These are phyloP conservation scores for Cataglyphis cursor DNA, from an alignment of 2,888 invertebrate genomes.

Conservation along the genomic window DNA sequence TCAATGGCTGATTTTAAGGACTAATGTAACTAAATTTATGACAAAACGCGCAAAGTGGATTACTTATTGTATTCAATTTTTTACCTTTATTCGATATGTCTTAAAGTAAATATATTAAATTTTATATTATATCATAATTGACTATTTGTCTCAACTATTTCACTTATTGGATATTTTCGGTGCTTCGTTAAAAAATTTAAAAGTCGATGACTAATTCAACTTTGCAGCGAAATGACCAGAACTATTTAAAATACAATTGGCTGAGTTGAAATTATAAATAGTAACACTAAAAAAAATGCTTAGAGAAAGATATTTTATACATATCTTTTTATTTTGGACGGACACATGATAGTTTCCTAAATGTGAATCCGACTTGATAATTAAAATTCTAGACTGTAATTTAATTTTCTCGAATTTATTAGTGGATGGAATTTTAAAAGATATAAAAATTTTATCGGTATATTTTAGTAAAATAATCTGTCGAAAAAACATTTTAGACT, in stretches of 20 bases:
- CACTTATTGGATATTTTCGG: not conserved
- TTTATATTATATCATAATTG: not conserved
- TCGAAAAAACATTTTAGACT: not conserved
- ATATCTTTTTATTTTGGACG: not conserved
- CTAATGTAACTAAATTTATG: not conserved
- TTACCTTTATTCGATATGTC: not conserved
- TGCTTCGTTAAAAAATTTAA: not conserved
- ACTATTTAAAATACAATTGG: not conserved
- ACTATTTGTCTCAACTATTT: not conserved
- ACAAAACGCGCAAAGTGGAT: not conserved
- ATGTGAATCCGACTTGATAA: not conserved
- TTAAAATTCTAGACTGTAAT: not conserved
- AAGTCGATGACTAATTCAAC: not conserved
- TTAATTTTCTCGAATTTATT: not conserved
- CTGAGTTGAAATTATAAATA: not conserved
- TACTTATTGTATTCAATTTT: not conserved
- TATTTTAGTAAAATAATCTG: not conserved
- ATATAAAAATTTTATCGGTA: not conserved
- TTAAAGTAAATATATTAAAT: conserved; percentile 1
- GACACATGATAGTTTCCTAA: not conserved
- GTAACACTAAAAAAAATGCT: not conserved
- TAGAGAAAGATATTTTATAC: no score
- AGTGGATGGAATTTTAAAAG: not conserved
- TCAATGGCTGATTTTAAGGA: not conserved
- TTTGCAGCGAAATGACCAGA: not conserved